Evolutionary conservation across 2,888 invertebrate genomes (phyloP).

Genomic region (Zygogramma bicolorata): DNA sequence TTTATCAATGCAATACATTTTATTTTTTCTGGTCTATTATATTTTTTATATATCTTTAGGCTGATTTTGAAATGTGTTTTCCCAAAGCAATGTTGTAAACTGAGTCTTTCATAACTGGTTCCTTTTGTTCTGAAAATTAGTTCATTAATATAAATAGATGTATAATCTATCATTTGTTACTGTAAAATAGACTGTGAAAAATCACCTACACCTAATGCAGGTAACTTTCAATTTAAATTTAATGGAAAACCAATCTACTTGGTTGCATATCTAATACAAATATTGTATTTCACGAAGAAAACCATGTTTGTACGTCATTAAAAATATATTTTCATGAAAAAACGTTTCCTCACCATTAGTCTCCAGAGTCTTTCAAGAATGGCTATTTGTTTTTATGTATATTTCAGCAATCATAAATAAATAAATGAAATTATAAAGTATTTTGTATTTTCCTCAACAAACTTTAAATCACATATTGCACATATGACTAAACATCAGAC

Average conservation of each 20-base stretch:
- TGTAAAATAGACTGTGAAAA: no score
- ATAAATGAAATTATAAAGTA: background rate
- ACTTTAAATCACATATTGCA: background rate
- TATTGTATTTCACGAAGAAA: background rate
- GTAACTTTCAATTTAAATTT: background rate
- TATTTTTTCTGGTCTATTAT: background rate
- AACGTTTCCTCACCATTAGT: background rate
- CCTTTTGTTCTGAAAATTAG: background rate
- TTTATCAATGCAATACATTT: background rate
- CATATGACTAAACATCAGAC: background rate
- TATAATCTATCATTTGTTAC: background rate
- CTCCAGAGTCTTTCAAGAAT: background rate
- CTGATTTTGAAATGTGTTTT: background rate
- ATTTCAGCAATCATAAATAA: background rate
- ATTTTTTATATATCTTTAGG: background rate
- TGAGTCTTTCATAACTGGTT: background rate
- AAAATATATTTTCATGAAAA: background rate
- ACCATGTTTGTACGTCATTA: no score
- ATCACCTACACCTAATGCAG: no score
- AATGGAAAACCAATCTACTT: background rate
- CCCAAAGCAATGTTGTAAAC: background rate
- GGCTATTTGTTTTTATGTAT: background rate
- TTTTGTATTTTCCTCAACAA: background rate
- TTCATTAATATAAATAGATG: background rate
- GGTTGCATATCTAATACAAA: background rate